Base-by-base conservation (phyloP, 2,888 invertebrate species). In the Teleiodes luculella region DNA sequence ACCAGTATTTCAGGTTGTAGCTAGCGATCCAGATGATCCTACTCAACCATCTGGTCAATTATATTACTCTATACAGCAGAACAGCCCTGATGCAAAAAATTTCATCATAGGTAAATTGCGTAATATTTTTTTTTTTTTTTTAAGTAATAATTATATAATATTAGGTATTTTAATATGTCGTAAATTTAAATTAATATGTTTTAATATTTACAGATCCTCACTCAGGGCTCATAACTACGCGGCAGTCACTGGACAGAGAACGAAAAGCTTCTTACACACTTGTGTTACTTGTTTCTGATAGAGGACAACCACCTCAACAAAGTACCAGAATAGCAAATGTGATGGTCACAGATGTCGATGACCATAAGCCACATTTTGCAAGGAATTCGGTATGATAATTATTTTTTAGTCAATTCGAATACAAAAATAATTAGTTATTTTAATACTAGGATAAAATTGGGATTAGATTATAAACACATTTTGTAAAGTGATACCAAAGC, bases 21-120 rank as follows among this genome's bases (percentile, higher is more conserved):
- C 95, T 0, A 93, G 92, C 11, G 95, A 95, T 77, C 95, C 95
- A 0, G 95, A 95, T 62, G 94, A 95, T 67, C 94, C 94, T 0
- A 92, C 92, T 36, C 92, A 93, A n/a, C 93, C 94, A 0, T 94
- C 95, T 11, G 95, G 95, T 0, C 92, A 92, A 59, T 90, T 95
- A 0, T 91, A 90, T 7, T 95, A 94, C 67, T 93, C 92, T 49
- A 93, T 95, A 63, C 90, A 95, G 52, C 93, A 93, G 54, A 94
- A 92, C 60, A 94, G 93, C 1, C 81, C 90, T 8, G 93, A 93
- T 64, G 91, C 92, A 1, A 87, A 91, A 54, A 82, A 86, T 41
- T 95, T 95, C 76, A 77, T 86, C 52, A 92, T 95, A 31, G 92
- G 91, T 91, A 70, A 68, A 47, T 18, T n/a, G n/a, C n/a, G n/a